These are phyloP conservation scores for Pogoniulus pusillus DNA, from an alignment of 2,797 vertebrate genomes.

Conservation along the genomic window DNA sequence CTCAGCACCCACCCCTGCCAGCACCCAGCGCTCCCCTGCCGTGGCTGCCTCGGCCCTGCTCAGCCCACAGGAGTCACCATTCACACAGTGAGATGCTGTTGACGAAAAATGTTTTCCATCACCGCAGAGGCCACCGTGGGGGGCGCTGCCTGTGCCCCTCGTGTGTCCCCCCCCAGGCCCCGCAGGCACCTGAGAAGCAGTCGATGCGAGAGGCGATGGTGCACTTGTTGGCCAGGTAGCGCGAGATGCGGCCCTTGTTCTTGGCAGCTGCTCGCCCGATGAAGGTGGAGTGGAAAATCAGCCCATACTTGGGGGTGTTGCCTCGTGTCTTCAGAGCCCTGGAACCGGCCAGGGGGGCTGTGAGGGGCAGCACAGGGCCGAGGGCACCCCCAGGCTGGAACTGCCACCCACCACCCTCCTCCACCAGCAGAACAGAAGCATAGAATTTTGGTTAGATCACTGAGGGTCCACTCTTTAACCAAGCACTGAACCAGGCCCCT, in stretches of 20 bases:
- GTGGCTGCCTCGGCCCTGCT: slow-evolving; percentile 73
- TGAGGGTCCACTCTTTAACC: too few species aligned
- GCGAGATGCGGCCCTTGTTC: slow-evolving; percentile 96
- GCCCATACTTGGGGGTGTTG: slow-evolving; percentile 97
- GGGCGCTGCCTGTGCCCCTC: too few species aligned
- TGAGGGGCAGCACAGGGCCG: rapidly evolving
- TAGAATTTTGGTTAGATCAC: too few species aligned
- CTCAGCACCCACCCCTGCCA: background rate
- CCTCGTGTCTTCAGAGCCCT: slow-evolving; percentile 94
- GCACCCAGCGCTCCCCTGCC: background rate
- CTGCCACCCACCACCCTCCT: rapidly evolving
- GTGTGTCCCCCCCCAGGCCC: too few species aligned
- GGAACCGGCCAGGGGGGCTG: background rate
- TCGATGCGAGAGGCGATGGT: slow-evolving; percentile 95
- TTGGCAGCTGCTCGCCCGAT: slow-evolving; percentile 94
- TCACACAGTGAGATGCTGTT: slow-evolving; percentile 89
- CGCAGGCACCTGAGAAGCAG: slow-evolving; percentile 91
- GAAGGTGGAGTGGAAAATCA: slow-evolving; percentile 98
- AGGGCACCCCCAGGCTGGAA: too few species aligned
- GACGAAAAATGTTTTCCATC: slow-evolving; percentile 98
- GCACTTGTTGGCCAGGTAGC: slow-evolving; percentile 97
- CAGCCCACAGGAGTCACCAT: slow-evolving; percentile 81
- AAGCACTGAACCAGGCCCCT: too few species aligned
- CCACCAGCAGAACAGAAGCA: background rate
- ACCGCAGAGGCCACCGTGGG: slow-evolving; percentile 68